Evolutionary conservation across 2,888 invertebrate species (phyloP), one percentile per base, ranked within the genome.

Genomic region (Podabrus alpinus): DNA sequence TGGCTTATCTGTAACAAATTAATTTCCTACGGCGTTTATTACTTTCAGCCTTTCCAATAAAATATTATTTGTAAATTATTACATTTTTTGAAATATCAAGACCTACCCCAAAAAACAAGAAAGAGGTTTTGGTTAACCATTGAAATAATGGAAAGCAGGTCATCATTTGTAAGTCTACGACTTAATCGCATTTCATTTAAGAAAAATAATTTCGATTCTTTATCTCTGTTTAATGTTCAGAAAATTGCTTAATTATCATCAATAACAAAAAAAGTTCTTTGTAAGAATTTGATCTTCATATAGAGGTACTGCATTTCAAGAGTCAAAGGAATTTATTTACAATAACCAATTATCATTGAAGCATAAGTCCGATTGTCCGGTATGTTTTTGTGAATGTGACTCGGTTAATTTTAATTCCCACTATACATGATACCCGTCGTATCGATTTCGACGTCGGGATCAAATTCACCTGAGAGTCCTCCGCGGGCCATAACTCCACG

Each of bases 401-500:
- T 61, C 78, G 74, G 80, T 81, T 81, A 80, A 80, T 81, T 82
- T 81, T 80, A 81, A 82, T 79, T 72, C 81, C 80, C 81, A 82
- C 78, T 71, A n/a, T n/a, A 81, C 76, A 71, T 75, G 79, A 80
- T 80, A 80, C 78, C 71, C 69, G 70, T 71, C 76, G 19, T 82
- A 81, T 82, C 82, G 77, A 80, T 83, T 80, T 75, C 81, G 69
- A 71, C 70, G 79, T 77, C 73, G 70, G 71, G 80, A 82, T 83
- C 82, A 77, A 76, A 82, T 83, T 80, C 82, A 80, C 76, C 80
- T 81, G 82, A 81, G 82, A 82, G 81, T 80, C 79, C 75, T 78
- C 79, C 78, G 79, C 80, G 77, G 79, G 76, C 79, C 78, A 77
- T 77, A 80, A 74, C 79, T 82, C 79, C 82, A 82, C 82, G 82